A percentile compares a stretch with the other conserved stretches of the same genome.
These are phyloP conservation scores for Labia minor DNA, from an alignment of 2,888 invertebrate genomes.

Conservation along the genomic window DNA sequence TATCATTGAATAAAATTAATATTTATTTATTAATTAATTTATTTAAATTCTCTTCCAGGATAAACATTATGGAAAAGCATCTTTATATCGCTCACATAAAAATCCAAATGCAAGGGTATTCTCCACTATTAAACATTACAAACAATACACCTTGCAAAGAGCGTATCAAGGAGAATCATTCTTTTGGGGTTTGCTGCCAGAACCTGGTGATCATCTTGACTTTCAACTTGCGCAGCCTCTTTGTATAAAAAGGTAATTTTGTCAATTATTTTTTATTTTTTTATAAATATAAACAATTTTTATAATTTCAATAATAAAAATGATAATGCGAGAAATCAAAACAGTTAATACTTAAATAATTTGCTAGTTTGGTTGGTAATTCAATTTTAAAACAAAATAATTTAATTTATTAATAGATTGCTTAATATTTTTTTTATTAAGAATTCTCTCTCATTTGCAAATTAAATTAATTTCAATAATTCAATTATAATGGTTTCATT, in stretches of 20 bases:
- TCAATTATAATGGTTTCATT: no score
- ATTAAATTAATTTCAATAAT: no score
- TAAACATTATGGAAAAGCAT: constrained; percentile 74
- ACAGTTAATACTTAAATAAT: background rate
- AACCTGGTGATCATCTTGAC: constrained; percentile 65
- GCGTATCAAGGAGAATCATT: constrained; percentile 80
- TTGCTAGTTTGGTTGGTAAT: background rate
- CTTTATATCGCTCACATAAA: constrained; percentile 63
- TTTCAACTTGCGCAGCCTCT: constrained; percentile 69
- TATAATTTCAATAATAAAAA: constrained; percentile 16
- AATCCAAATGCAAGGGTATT: constrained; percentile 62
- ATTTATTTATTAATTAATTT: no score
- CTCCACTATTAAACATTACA: constrained; percentile 67
- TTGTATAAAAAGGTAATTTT: constrained; percentile 52
- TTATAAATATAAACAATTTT: no score
- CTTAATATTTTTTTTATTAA: no score
- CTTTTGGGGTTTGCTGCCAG: constrained; percentile 85
- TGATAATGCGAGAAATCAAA: constrained; percentile 4
- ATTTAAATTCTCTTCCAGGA: constrained; percentile 56
- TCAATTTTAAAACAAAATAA: no score
- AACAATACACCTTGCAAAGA: constrained; percentile 61
- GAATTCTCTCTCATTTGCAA: no score
- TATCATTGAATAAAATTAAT: no score
- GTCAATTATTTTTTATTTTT: constrained; percentile 26
- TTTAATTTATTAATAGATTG: no score